Conservation (phyloP, 2,113 vertebrate species). For the Tetrax tetrax region DNA sequence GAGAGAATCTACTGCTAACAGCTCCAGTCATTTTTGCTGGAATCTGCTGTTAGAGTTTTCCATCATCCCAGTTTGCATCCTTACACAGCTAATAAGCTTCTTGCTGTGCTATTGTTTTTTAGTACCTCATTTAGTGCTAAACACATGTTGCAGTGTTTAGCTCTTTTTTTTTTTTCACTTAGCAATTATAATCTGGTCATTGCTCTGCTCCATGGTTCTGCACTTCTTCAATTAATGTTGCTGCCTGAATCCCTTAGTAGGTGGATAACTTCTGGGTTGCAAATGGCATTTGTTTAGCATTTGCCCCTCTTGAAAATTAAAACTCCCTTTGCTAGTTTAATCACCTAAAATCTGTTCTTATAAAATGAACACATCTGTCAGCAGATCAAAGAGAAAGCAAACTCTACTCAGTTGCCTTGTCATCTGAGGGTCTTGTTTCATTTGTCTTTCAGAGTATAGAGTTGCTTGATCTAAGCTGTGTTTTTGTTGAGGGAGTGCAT, state of each 20-base stretch:
- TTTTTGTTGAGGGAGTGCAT: background rate
- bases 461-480: background rate
- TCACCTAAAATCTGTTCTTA: background rate
- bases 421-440: background rate
- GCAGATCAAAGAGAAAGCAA: background rate
- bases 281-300: background rate
- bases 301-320: slow-evolving; percentile 5
- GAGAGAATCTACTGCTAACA: background rate
- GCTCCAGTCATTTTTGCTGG: background rate
- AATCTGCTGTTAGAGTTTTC: background rate
- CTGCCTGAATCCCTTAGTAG: background rate
- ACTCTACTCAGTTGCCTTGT: background rate
- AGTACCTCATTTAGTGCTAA: background rate
- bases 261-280: background rate
- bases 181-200: background rate
- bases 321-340: background rate
- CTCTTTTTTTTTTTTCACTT: background rate
- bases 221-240: background rate
- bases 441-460: background rate
- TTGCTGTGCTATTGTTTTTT: background rate
- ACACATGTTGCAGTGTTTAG: background rate
- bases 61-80: background rate
- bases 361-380: background rate
- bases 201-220: background rate
- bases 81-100: background rate